These are phyloP conservation scores for Thomomys bottae DNA, from an alignment of 2,113 vertebrate genomes.

Conservation along the genomic window DNA sequence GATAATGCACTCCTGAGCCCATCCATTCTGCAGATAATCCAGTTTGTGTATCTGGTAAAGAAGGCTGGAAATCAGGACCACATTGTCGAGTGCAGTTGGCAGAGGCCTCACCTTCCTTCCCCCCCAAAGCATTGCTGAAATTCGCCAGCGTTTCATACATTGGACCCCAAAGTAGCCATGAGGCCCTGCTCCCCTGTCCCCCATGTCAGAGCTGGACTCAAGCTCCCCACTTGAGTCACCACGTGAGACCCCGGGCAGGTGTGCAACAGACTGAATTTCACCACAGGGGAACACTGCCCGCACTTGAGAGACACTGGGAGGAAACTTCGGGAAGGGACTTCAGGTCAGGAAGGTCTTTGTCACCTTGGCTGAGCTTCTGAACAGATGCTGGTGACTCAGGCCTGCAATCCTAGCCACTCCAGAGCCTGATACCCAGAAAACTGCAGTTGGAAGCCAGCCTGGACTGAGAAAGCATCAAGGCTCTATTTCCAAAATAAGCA, in stretches of 20 bases:
- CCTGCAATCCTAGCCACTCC: too few species aligned
- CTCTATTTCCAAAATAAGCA: too few species aligned
- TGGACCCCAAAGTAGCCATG: accelerated
- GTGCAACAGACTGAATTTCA: not conserved
- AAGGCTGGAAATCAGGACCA: conserved; percentile 46
- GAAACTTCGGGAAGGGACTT: not conserved
- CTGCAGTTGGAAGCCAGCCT: too few species aligned
- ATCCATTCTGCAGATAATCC: not conserved
- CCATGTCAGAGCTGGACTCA: too few species aligned
- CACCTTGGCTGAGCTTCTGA: accelerated
- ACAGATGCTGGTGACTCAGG: too few species aligned
- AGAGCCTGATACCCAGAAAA: too few species aligned
- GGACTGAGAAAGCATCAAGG: too few species aligned
- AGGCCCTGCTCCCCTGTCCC: too few species aligned
- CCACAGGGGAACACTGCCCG: not conserved
- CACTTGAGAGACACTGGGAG: accelerated
- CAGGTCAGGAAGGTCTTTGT: not conserved
- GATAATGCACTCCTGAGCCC: not conserved
- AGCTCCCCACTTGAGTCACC: too few species aligned
- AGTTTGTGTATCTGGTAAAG: conserved; percentile 17
- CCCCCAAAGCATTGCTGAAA: accelerated
- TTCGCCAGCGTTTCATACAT: accelerated
- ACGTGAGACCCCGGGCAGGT: too few species aligned
- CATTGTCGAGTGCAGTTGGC: not conserved
- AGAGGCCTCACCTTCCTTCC: not conserved